Conservation (phyloP, 2,113 vertebrate species). For the Tupaia tana region DNA sequence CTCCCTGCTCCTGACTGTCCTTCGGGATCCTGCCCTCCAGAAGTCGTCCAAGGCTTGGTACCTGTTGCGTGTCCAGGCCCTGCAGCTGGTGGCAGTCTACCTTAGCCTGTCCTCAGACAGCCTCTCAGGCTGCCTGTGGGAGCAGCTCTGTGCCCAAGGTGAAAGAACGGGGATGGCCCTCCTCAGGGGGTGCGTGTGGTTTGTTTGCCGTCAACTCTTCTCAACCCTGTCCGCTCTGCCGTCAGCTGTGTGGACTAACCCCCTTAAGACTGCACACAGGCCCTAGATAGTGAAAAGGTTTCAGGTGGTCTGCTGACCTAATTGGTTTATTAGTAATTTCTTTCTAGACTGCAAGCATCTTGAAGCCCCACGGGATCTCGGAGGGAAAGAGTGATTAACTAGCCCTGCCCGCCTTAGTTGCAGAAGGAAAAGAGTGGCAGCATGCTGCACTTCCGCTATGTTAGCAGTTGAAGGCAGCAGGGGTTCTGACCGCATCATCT, state of each 20-base stretch:
- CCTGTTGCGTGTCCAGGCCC: conserved; percentile 89
- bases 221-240: background rate
- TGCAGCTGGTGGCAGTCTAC: conserved; percentile 89
- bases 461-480: background rate
- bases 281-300: background rate
- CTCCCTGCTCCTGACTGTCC: conserved; percentile 86
- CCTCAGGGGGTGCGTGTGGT: background rate
- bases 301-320: background rate
- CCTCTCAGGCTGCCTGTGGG: conserved; percentile 84
- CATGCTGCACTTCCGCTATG: background rate
- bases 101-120: conserved; percentile 87
- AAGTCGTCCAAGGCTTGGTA: conserved; percentile 92
- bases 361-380: background rate
- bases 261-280: background rate
- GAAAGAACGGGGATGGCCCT: background rate
- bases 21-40: conserved; percentile 88
- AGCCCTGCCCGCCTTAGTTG: background rate
- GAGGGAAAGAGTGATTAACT: background rate
- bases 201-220: background rate
- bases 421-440: background rate
- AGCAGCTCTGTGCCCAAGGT: conserved; percentile 88
- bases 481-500: rapidly evolving
- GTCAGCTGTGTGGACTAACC: background rate
- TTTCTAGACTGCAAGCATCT: conserved; percentile 26
- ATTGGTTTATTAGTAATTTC: background rate